Percentiles rank a stretch among this genome's conserved stretches.
phyloP scores from a whole-genome alignment of 2,888 invertebrate genomes.

The Ochlodes sylvanus region DNA sequence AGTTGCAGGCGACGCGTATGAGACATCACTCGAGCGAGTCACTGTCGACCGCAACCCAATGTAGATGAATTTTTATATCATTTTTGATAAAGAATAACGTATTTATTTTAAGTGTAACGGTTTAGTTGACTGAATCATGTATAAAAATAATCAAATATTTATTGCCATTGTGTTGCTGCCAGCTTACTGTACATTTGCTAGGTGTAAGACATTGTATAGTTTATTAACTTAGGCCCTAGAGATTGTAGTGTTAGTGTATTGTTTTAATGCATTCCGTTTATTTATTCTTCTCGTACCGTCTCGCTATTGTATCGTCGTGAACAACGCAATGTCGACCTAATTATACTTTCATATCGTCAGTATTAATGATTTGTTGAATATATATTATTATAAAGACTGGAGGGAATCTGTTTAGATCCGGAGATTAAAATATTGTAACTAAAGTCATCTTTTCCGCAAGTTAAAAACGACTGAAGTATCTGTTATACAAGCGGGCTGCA shows the following conservation, averaged over 20 bases:
- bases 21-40: neutral
- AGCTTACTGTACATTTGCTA: constrained; percentile 59
- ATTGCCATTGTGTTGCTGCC: constrained; percentile 59
- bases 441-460: no score
- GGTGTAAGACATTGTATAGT: constrained; percentile 49
- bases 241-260: constrained; percentile 34
- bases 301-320: constrained; percentile 53
- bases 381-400: constrained; percentile 50
- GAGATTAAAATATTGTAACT: neutral
- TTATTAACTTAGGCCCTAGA: constrained; percentile 46
- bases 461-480: no score
- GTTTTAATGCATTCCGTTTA: constrained; percentile 56
- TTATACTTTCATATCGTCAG: constrained; percentile 56
- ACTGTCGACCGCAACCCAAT: neutral
- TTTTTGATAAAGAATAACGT: constrained; percentile 1
- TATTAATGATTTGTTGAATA: constrained; percentile 62
- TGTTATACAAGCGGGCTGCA: no score
- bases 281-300: constrained; percentile 51
- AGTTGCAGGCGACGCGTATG: no score
- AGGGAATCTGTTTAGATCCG: constrained; percentile 42
- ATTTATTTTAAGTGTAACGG: constrained; percentile 10
- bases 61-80: constrained; percentile 5
- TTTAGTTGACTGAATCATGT: constrained; percentile 50
- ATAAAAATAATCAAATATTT: constrained; percentile 54
- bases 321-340: constrained; percentile 72